Evolutionary conservation across 2,797 vertebrate genomes (phyloP).

Genomic region (Botia kubotai): DNA sequence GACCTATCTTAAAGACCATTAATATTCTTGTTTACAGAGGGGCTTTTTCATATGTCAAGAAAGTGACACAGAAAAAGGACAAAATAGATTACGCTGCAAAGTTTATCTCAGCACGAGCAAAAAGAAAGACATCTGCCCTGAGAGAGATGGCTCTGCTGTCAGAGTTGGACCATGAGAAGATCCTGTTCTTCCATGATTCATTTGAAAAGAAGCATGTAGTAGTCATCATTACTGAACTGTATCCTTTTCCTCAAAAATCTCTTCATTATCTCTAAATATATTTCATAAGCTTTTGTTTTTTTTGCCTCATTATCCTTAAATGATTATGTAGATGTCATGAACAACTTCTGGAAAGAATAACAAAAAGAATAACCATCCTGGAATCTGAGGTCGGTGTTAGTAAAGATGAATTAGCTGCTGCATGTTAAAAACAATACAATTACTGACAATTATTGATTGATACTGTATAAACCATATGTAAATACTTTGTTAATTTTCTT

Average conservation of each 20-base stretch:
- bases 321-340: constrained; percentile 85
- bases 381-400: constrained; percentile 87
- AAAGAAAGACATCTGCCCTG: constrained; percentile 82
- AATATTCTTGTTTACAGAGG: constrained; percentile 78
- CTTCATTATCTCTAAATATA: neutral
- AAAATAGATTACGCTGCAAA: constrained; percentile 89
- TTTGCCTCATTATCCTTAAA: constrained; percentile 32
- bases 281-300: neutral
- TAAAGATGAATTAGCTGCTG: neutral
- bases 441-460: neutral
- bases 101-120: constrained; percentile 86
- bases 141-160: constrained; percentile 88
- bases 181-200: constrained; percentile 91
- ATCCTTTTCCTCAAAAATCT: constrained; percentile 76
- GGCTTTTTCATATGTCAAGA: constrained; percentile 91
- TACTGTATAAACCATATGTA: neutral
- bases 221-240: constrained; percentile 92
- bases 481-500: constrained; percentile 70
- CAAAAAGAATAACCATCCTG: constrained; percentile 83
- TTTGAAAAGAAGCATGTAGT: constrained; percentile 91
- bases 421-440: constrained; percentile 63
- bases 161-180: constrained; percentile 84
- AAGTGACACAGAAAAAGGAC: constrained; percentile 84
- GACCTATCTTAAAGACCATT: constrained; percentile 4
- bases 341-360: constrained; percentile 89